Conservation (phyloP, 2,797 vertebrate genomes). For the Prionace glauca region DNA sequence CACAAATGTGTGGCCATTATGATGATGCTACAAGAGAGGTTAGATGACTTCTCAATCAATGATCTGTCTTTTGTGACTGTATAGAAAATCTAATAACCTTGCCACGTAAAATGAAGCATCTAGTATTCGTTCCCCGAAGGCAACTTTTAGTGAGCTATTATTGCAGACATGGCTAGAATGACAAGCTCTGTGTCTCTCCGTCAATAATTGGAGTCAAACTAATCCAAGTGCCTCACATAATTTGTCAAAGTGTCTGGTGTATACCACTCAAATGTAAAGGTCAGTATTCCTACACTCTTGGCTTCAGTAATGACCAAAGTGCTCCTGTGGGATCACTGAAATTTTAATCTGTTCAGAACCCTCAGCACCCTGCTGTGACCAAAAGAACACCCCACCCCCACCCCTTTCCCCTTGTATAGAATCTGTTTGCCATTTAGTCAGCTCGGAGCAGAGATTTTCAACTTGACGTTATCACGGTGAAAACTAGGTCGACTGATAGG, state of each 20-base stretch:
- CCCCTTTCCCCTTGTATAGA: not conserved
- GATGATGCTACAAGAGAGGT: not conserved
- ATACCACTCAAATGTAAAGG: not conserved
- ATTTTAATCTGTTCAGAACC: not conserved
- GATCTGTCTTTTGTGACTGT: slow-evolving; percentile 11
- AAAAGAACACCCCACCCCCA: not conserved
- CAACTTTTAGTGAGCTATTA: not conserved
- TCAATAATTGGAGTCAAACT: slow-evolving; percentile 13
- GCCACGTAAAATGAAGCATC: not conserved
- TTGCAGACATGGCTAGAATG: not conserved
- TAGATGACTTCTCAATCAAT: slow-evolving; percentile 31
- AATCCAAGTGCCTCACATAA: not conserved
- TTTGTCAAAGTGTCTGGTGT: not conserved
- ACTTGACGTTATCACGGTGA: not conserved
- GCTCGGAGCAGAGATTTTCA: not conserved
- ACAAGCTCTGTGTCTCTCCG: not conserved
- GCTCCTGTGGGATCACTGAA: not conserved
- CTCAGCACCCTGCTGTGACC: not conserved
- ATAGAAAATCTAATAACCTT: slow-evolving; percentile 27
- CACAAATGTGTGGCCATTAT: not conserved
- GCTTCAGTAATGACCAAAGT: not conserved
- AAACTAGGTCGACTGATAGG: not conserved
- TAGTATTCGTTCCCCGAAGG: not conserved
- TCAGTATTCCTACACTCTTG: not conserved
- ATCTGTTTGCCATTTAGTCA: not conserved